A percentile compares a stretch with the other conserved stretches of the same genome.
Conservation (phyloP, 2,797 vertebrate genomes). For the Periophthalmus magnuspinnatus region DNA sequence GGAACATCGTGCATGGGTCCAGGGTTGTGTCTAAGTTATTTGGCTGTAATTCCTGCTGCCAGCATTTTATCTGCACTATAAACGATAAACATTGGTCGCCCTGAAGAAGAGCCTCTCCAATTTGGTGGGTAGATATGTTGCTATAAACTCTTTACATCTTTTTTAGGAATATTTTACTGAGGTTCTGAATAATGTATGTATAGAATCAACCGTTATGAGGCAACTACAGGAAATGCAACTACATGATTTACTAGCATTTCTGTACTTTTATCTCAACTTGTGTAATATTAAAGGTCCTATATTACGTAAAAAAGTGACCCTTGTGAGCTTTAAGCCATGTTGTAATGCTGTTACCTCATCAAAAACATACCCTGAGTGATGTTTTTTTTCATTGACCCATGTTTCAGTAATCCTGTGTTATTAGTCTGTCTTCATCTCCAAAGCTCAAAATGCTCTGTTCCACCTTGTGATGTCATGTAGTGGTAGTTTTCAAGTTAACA, state of each 20-base stretch:
- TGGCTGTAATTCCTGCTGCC: conserved; percentile 42
- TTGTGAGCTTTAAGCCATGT: too few relatives aligned
- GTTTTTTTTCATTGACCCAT: too few relatives aligned
- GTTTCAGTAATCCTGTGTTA: too few relatives aligned
- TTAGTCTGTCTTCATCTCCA: too few relatives aligned
- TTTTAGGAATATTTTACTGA: conserved; percentile 27
- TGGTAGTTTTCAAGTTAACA: too few relatives aligned
- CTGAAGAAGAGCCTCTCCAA: conserved; percentile 35
- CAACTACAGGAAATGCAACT: background rate
- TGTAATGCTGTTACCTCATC: too few relatives aligned
- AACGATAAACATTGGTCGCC: conserved; percentile 45
- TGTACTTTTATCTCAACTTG: background rate
- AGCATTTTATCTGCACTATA: conserved; percentile 52
- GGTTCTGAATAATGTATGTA: conserved; percentile 8
- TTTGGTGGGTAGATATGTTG: conserved; percentile 28
- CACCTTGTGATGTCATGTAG: too few relatives aligned
- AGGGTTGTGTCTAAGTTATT: conserved; percentile 35
- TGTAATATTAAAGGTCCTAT: background rate
- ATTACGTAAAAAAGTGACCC: too few relatives aligned
- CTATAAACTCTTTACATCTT: conserved; percentile 42
- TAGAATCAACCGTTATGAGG: background rate
- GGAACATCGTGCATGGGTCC: background rate
- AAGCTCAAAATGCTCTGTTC: too few relatives aligned
- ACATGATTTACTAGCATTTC: background rate
- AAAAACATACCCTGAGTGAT: too few relatives aligned